Evolutionary conservation across 2,797 vertebrate genomes (phyloP), one percentile per base, ranked within the genome.

Genomic region (Champsocephalus esox): DNA sequence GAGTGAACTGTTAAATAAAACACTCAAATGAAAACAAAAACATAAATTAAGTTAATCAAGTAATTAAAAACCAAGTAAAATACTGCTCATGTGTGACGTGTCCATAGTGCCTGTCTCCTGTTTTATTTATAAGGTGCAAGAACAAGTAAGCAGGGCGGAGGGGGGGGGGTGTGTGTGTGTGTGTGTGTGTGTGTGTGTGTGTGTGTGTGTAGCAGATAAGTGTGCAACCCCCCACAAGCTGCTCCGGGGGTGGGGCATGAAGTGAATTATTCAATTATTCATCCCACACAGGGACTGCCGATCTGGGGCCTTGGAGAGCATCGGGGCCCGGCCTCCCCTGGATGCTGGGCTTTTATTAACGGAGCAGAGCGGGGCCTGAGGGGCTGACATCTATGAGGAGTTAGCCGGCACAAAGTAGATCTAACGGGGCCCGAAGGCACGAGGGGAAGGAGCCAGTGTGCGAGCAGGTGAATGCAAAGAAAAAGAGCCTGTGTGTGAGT

Each of bases 251-350:
- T 81, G 85, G 92, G 92, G 92, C 82, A 80, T 70, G 70, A 86
- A 84, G 88, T 95, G 81, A 95, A 95, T 95, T 90, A 95, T 95
- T 95, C 84, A 95, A 95, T 95, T 90, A 95, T 95, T 95, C 84
- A 95, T 95, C 86, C 90, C 78, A 76, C 87, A 86, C 67, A 24
- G 77, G 89, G 89, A 87, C 83, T 83, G 80, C 45, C 43, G 83
- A 81, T 79, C 87, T 79, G 78, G 81, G 90, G 90, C 77, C 71
- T 75, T 34, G 71, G 78, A 75, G 81, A 87, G 81, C 83, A 88
- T 73, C 64, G 43, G 34, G 67, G 82, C 71, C 73, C 73, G 21
- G 77, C 81, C 70, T 82, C 83, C 80, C 86, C 85, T 73, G 87
- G 88, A 82, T 87, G 79, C 67, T 67, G 10, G 1, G 79, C 77